Conservation (phyloP, 2,113 vertebrate species). For the Danionella cerebrum region DNA sequence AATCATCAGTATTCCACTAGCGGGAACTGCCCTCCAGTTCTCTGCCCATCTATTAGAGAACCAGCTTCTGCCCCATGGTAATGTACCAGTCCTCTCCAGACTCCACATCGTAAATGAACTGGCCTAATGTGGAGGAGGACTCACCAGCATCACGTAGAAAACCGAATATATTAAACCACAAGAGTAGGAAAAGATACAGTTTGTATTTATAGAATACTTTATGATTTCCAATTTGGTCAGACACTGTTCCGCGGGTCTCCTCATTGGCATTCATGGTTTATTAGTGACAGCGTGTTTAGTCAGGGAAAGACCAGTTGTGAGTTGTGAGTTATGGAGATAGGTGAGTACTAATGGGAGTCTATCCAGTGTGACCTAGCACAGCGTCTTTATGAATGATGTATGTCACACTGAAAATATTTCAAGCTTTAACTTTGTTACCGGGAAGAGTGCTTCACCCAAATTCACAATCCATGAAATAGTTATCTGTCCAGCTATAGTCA, state of each 20-base stretch:
- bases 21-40: conserved; percentile 57
- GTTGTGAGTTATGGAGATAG: conserved; percentile 34
- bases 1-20: conserved; percentile 64
- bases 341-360: conserved; percentile 23
- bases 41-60: conserved; percentile 53
- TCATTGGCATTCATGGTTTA: conserved; percentile 53
- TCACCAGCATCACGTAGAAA: conserved; percentile 50
- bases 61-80: conserved; percentile 46
- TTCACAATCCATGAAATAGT: background rate
- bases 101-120: conserved; percentile 59
- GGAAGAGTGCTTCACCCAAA: background rate
- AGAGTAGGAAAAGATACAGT: conserved; percentile 58
- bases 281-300: conserved; percentile 42
- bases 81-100: conserved; percentile 52
- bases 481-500: conserved; percentile 5
- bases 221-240: conserved; percentile 43
- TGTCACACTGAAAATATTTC: conserved; percentile 7
- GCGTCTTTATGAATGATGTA: conserved; percentile 4
- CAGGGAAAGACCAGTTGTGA: conserved; percentile 33
- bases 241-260: conserved; percentile 44
- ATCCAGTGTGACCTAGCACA: background rate
- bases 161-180: conserved; percentile 62
- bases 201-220: conserved; percentile 48
- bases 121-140: conserved; percentile 58
- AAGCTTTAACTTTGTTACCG: background rate